Evolutionary conservation across 2,888 invertebrate genomes (phyloP), one percentile per base, ranked within the genome.

Genomic region (Caenorhabditis japonica): DNA sequence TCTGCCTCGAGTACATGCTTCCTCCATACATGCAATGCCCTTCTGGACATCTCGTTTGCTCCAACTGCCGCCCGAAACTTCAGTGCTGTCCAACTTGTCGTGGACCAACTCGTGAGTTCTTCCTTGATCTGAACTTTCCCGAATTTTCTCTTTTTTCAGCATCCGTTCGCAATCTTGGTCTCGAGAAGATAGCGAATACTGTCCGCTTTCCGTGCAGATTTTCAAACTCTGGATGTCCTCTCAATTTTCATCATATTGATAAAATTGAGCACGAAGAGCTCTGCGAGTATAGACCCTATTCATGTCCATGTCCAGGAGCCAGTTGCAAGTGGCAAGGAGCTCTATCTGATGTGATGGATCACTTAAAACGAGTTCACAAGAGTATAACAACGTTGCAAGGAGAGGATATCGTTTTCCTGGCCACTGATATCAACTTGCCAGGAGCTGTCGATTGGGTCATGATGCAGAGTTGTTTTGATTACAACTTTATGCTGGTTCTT

Each of bases 401-500:
- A 55, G 99, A 99, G 90, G 99, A 99, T 88, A 99, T 99, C 84
- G 99, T 99, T 55, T 99, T 99, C 89, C 90, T 99, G 84, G 99
- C 99, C 1, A 99, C 99, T 38, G 99, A 99, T 89, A 99, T 99
- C 75, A 99, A 97, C 90, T 91, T 99, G 80, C 97, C 97, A 7
- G 99, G 99, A 69, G 87, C 88, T 3, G 88, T 88, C 17, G 88
- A 88, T 64, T 88, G 88, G 88, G 90, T 90, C 3, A 99, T 99
- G 99, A 99, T 99, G 97, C 99, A 99, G 90, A 95, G 95, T 27
- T 99, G 99, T 89, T 99, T 97, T 89, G 95, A 95, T 62, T 96
- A 96, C 88, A 95, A 97, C 89, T 99, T 99, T 88, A 99, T 99
- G 97, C 91, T 99, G 80, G 97, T 99, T 34, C 91, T 99, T 53